A percentile compares a stretch with the other conserved stretches of the same genome.
Evolutionary conservation across 2,797 vertebrate genomes (phyloP).

Genomic region (Mormyrus proboscirostris): DNA sequence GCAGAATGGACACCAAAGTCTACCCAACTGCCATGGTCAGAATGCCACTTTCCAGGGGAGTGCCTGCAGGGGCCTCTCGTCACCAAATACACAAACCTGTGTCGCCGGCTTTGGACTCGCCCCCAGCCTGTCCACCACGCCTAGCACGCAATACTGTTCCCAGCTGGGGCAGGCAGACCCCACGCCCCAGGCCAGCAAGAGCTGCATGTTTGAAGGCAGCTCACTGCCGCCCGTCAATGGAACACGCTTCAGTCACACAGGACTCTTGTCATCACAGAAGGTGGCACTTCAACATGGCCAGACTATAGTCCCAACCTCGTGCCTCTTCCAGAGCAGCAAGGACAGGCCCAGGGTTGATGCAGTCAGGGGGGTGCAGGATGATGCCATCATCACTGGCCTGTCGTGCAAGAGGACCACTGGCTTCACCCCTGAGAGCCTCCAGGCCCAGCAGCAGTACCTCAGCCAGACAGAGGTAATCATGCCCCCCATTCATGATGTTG

Average conservation of each 20-base stretch:
- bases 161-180: slow-evolving; percentile 24
- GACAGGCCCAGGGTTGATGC: slow-evolving; percentile 40
- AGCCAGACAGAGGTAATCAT: slow-evolving; percentile 43
- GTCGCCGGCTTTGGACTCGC: slow-evolving; percentile 26
- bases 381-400: slow-evolving; percentile 34
- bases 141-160: slow-evolving; percentile 37
- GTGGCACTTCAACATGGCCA: slow-evolving; percentile 27
- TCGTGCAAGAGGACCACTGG: slow-evolving; percentile 20
- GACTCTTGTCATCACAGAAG: slow-evolving; percentile 29
- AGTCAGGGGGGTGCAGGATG: slow-evolving; percentile 38
- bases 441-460: slow-evolving; percentile 46
- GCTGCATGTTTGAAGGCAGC: slow-evolving; percentile 56
- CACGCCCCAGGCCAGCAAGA: slow-evolving; percentile 40
- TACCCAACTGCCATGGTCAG: slow-evolving; percentile 24
- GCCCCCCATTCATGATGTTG: background rate
- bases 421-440: slow-evolving; percentile 25
- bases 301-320: slow-evolving; percentile 46
- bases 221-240: slow-evolving; percentile 28
- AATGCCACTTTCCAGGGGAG: background rate
- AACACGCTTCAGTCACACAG: slow-evolving; percentile 31
- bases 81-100: slow-evolving; percentile 32
- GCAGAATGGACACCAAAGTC: slow-evolving; percentile 36
- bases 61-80: slow-evolving; percentile 20
- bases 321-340: slow-evolving; percentile 51
- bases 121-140: background rate